Conservation (phyloP, 2,888 invertebrate genomes). For the Copidosoma aretas region DNA sequence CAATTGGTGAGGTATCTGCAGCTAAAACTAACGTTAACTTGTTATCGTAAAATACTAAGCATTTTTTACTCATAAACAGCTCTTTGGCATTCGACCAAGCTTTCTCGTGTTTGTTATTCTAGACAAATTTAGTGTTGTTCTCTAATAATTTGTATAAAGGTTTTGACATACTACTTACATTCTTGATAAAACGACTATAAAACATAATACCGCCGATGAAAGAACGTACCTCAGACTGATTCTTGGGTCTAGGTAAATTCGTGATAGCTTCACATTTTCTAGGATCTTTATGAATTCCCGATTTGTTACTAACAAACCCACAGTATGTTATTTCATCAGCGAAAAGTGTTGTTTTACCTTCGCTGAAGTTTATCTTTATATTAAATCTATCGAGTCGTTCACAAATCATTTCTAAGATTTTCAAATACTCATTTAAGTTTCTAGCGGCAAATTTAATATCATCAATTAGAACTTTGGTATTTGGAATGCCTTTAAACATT, state of each 20-base stretch:
- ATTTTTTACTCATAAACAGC: slow-evolving; percentile 45
- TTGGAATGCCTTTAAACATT: slow-evolving; percentile 43
- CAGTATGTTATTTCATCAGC: slow-evolving; percentile 25
- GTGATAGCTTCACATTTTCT: slow-evolving; percentile 36
- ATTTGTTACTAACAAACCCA: slow-evolving; percentile 30
- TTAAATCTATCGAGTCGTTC: slow-evolving; percentile 7
- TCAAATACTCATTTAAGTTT: neutral
- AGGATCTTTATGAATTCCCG: slow-evolving; percentile 25
- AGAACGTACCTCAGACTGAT: slow-evolving; percentile 22
- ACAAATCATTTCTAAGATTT: slow-evolving; percentile 12
- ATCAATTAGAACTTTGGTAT: slow-evolving; percentile 47
- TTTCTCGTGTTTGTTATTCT: slow-evolving; percentile 8
- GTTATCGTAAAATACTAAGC: slow-evolving; percentile 38
- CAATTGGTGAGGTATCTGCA: neutral
- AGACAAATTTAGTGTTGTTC: neutral
- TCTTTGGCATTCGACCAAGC: slow-evolving; percentile 37
- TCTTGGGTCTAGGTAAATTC: slow-evolving; percentile 41
- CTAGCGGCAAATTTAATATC: slow-evolving; percentile 39
- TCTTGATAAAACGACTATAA: slow-evolving; percentile 30
- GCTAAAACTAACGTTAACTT: neutral
- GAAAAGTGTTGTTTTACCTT: slow-evolving; percentile 24
- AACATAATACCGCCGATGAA: slow-evolving; percentile 33
- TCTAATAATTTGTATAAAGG: slow-evolving; percentile 5
- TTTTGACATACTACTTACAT: slow-evolving; percentile 19
- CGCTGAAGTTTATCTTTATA: slow-evolving; percentile 11